Base-by-base conservation (phyloP, 2,113 vertebrate species). In the Collichthys lucidus region DNA sequence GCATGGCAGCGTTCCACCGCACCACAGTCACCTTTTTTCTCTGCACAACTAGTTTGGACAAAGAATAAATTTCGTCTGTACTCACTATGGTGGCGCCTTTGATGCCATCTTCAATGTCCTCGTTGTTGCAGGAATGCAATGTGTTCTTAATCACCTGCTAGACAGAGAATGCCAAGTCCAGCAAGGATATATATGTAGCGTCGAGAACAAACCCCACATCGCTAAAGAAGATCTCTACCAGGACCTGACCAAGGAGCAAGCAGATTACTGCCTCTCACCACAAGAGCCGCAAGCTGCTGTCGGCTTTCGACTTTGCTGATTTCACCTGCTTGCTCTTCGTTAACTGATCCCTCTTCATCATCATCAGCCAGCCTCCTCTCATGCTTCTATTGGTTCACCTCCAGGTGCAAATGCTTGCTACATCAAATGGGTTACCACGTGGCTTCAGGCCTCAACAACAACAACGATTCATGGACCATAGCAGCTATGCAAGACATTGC, bases 111-210 rank as follows among this genome's bases (percentile, higher is more conserved):
- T 40, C 35, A 40, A 8, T 7, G 7, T 35, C 35, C 35, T 35
- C 35, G 1, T 35, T 35, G 0, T 94, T 99, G 91, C 98, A 99
- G 87, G 98, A 99, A 80, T 99, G 99, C 91, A 99, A 99, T 98
- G 98, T 98, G 0, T 99, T 99, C 81, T 99, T 99, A 98, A 99
- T 99, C 92, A 99, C 98, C 95, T 95, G 98, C 0, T 98, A 99
- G 88, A 99, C 98, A 0, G 98, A 99, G 94, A 99, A 99, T 0
- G 98, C 99, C 16, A 99, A 99, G 88, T 99, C 98, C 91, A 99
- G 98, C 0, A 98, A 99, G 91, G 98, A 99, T 92, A 99, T 99
- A 0, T 98, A 35, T 31, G 2, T 98, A 99, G 98, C 87, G 95
- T 96, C 0, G 98, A 99, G 89, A 98, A 97, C 71, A 99, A 98